Evolutionary conservation across 1,140 invertebrate genomes (phyloP).

Genomic region (Bemisia tabaci): DNA sequence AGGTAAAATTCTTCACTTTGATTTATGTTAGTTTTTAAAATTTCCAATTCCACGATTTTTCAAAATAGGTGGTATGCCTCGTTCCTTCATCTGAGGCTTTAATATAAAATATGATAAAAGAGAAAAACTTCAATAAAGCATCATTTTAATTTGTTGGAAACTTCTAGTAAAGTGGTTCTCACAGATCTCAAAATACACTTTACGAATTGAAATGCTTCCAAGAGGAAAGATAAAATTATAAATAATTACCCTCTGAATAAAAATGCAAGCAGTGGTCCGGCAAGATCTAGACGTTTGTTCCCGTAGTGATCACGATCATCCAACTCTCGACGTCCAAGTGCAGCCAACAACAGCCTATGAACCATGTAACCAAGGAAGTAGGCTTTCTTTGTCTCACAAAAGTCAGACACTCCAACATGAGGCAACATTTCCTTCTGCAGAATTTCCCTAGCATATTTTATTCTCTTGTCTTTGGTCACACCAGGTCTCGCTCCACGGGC

Average conservation of each 20-base stretch:
- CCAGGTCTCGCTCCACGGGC: constrained; percentile 89
- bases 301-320: constrained; percentile 99
- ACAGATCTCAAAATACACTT: too few species aligned
- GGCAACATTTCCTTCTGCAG: constrained; percentile 99
- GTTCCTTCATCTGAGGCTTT: too few species aligned
- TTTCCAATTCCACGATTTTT: too few species aligned
- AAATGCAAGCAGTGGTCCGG: constrained; percentile 90
- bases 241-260: constrained; percentile 64
- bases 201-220: too few species aligned
- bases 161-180: too few species aligned
- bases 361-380: constrained; percentile 71
- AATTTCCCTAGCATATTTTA: constrained; percentile 98
- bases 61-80: too few species aligned
- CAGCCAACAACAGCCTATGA: constrained; percentile 68
- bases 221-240: too few species aligned
- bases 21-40: too few species aligned
- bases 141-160: too few species aligned
- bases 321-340: constrained; percentile 85
- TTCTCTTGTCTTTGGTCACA: constrained; percentile 95
- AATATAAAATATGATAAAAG: too few species aligned
- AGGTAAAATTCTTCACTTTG: too few species aligned
- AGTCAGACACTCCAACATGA: constrained; percentile 96
- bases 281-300: constrained; percentile 93
- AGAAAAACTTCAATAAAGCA: not conserved
- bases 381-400: constrained; percentile 98